Conservation (phyloP, 2,888 invertebrate genomes). For the Odontocolon sp. region DNA sequence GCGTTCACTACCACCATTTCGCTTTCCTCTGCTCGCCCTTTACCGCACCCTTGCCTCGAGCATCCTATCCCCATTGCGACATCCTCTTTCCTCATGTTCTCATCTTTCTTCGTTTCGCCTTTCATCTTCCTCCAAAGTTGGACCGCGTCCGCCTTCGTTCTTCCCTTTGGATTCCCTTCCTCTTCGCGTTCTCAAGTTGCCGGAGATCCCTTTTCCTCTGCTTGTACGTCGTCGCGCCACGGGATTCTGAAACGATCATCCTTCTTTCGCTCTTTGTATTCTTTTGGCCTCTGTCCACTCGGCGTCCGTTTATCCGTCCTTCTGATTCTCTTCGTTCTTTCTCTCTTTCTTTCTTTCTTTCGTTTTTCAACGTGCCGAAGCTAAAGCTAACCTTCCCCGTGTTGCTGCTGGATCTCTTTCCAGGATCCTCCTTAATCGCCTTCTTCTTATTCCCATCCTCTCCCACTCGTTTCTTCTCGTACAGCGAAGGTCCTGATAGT, state of each 20-base stretch:
- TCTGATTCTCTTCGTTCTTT: slow-evolving; percentile 43
- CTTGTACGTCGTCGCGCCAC: slow-evolving; percentile 53
- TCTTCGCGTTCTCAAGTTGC: slow-evolving; percentile 43
- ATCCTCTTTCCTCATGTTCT: slow-evolving; percentile 53
- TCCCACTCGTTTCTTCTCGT: slow-evolving; percentile 42
- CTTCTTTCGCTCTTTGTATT: slow-evolving; percentile 59
- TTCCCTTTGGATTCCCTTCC: slow-evolving; percentile 32
- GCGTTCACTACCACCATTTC: slow-evolving; percentile 32
- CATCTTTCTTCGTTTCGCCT: slow-evolving; percentile 24
- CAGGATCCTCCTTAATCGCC: slow-evolving; percentile 45
- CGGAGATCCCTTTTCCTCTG: slow-evolving; percentile 55
- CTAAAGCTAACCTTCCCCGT: slow-evolving; percentile 26
- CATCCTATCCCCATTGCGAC: slow-evolving; percentile 56
- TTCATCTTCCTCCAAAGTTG: slow-evolving; percentile 50
- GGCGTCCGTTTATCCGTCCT: slow-evolving; percentile 30
- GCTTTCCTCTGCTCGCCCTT: slow-evolving; percentile 62
- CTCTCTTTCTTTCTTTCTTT: slow-evolving; percentile 38
- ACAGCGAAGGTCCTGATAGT: slow-evolving; percentile 21
- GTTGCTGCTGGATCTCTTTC: slow-evolving; percentile 40
- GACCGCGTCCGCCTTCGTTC: slow-evolving; percentile 37
- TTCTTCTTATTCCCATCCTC: slow-evolving; percentile 22
- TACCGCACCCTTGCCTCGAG: slow-evolving; percentile 39
- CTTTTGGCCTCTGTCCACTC: slow-evolving; percentile 53
- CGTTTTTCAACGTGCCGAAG: slow-evolving; percentile 42
- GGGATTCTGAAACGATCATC: slow-evolving; percentile 52